Base-by-base conservation (phyloP, 2,797 vertebrate genomes). In the Clarias pachynema region DNA sequence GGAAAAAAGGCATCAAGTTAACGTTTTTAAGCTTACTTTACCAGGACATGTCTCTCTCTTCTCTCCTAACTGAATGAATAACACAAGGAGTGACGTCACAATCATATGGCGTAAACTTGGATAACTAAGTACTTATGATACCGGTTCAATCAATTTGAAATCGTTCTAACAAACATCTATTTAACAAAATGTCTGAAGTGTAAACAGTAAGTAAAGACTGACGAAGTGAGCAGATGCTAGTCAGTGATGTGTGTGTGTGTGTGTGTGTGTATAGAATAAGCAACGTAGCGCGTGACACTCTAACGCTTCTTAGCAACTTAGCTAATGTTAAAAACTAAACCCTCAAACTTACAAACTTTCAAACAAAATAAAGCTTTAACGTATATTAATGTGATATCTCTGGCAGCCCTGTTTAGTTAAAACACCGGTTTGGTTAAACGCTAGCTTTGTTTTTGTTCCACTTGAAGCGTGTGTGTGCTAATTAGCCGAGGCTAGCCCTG, bases 401-500 rank as follows among this genome's bases (percentile, higher is more conserved):
- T 6, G n/a, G 31, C 79, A 66, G n/a, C 7, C 26, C 0, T 16
- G 57, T 37, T 65, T 31, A 1, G 31, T 18, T 53, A 57, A 57
- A 75, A 26, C 26, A 16, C 26, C 10, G 4, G 0, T 62, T 26
- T 16, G 24, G 34, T 16, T 40, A 18, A 62, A 26, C 5, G 0
- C 18, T 37, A n/a, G 18, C 15, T n/a, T 57, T n/a, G 65, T 34
- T 34, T 57, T 20, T 82, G 18, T 82, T 37, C 66, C 16, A 70
- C 65, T 70, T n/a, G 1, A 78, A 57, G 62, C 62, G 9, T n/a
- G 37, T 73, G 16, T 78, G 31, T 78, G 77, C 77, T 80, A 73
- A 62, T 63, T 63, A 69, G 75, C 88, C 83, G 49, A 63, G 60
- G 80, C 88, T 87, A 89, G 79, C 62, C 81, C 69, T 12, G 85